Evolutionary conservation across 1,140 invertebrate genomes (phyloP).

Genomic region (Sycophaga agraensis): DNA sequence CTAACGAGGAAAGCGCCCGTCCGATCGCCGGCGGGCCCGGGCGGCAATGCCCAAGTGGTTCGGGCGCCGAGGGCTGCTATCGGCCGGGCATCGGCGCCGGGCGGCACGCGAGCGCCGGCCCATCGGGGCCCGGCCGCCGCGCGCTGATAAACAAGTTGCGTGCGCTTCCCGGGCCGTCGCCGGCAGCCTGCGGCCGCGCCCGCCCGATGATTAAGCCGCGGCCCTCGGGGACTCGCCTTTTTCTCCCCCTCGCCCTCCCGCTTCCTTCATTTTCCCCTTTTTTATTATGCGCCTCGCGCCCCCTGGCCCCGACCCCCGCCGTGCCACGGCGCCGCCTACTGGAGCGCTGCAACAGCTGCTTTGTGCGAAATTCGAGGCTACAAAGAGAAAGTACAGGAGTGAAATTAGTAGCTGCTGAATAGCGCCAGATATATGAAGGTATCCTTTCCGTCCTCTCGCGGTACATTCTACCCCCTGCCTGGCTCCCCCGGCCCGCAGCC

Average conservation of each 20-base stretch:
- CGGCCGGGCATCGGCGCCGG: no score
- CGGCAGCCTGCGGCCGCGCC: background rate
- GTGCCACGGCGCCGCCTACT: no score
- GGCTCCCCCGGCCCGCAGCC: background rate
- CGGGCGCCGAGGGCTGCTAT: no score
- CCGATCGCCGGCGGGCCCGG: no score
- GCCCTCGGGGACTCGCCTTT: no score
- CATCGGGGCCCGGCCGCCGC: no score
- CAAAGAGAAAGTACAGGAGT: constrained; percentile 11
- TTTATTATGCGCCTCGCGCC: background rate
- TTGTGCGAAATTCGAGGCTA: constrained; percentile 10
- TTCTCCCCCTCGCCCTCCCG: background rate
- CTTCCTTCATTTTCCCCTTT: background rate
- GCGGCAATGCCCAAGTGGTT: no score
- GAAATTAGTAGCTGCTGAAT: constrained; percentile 13
- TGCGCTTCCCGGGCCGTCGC: no score
- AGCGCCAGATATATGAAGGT: background rate
- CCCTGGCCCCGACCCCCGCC: no score
- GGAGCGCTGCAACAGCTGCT: constrained; percentile 15
- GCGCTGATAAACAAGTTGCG: no score
- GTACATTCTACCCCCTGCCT: background rate
- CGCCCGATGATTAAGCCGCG: constrained; percentile 8
- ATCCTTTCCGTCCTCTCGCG: background rate
- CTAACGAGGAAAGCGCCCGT: no score
- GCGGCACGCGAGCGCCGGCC: no score